phyloP scores from a whole-genome alignment of 2,113 vertebrate species.

The Oryzias javanicus region DNA sequence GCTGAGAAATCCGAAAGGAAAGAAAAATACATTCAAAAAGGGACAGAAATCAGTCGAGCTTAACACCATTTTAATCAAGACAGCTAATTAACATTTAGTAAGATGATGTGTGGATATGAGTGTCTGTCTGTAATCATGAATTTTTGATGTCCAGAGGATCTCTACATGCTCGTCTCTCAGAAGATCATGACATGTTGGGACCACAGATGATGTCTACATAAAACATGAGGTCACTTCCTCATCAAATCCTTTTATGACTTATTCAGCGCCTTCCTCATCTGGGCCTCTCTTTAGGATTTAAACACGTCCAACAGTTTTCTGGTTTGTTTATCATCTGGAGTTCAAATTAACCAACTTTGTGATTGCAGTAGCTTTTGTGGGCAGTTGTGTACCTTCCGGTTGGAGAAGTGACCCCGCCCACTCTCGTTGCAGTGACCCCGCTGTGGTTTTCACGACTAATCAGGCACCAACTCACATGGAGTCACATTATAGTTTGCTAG shows the following conservation, averaged over 20 bases:
- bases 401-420: no score
- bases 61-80: constrained; percentile 14
- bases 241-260: constrained; percentile 41
- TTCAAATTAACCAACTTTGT: not conserved
- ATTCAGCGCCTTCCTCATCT: constrained; percentile 13
- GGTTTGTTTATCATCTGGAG: not conserved
- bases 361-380: no score
- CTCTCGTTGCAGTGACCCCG: no score
- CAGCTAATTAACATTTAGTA: constrained; percentile 28
- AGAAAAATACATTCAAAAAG: not conserved
- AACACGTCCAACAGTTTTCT: not conserved
- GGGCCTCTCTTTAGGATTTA: constrained; percentile 2
- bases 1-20: no score
- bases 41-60: not conserved
- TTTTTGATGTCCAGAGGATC: constrained; percentile 56
- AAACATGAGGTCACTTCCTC: constrained; percentile 59
- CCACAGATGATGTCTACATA: constrained; percentile 51
- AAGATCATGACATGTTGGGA: constrained; percentile 68
- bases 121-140: constrained; percentile 35
- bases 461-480: no score
- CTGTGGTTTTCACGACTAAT: no score
- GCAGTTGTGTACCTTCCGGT: no score
- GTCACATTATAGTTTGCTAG: no score
- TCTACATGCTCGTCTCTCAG: constrained; percentile 52
- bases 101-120: constrained; percentile 1